Percentiles rank a stretch among this genome's conserved stretches.
Conservation (phyloP, 2,797 vertebrate species). For the Pterois miles region DNA sequence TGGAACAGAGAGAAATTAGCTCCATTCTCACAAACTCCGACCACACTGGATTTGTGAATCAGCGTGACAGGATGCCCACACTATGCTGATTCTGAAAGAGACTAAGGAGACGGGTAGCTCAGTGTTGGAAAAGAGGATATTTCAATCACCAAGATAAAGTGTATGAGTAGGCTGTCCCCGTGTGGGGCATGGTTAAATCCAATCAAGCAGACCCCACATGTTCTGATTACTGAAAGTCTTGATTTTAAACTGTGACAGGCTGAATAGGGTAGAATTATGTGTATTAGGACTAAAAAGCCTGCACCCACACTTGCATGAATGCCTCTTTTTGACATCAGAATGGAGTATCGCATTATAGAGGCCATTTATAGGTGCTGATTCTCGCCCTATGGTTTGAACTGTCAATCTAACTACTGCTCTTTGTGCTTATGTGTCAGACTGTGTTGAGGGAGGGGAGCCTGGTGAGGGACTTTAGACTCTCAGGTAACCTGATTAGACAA, state of each 20-base stretch:
- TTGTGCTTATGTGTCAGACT: slow-evolving; percentile 83
- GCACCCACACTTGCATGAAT: slow-evolving; percentile 31
- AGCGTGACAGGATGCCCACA: slow-evolving; percentile 44
- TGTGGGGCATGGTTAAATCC: slow-evolving; percentile 59
- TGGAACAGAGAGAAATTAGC: neutral
- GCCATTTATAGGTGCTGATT: slow-evolving; percentile 35
- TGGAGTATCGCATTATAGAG: slow-evolving; percentile 34
- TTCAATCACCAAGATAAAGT: slow-evolving; percentile 56
- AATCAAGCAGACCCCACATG: slow-evolving; percentile 56
- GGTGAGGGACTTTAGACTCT: slow-evolving; percentile 82
- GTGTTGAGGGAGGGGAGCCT: slow-evolving; percentile 80
- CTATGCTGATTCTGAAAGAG: slow-evolving; percentile 52
- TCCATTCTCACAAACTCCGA: slow-evolving; percentile 22
- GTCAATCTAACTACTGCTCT: slow-evolving; percentile 78
- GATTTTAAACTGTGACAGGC: slow-evolving; percentile 58
- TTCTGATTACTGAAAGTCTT: slow-evolving; percentile 60
- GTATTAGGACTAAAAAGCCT: slow-evolving; percentile 34
- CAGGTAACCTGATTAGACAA: slow-evolving; percentile 77
- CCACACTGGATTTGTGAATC: slow-evolving; percentile 37
- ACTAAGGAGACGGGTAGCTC: slow-evolving; percentile 17
- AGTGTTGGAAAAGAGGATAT: slow-evolving; percentile 39
- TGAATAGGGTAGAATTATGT: slow-evolving; percentile 29
- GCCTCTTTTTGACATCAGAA: slow-evolving; percentile 6
- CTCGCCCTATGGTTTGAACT: slow-evolving; percentile 54
- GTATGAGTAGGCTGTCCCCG: slow-evolving; percentile 37